Conservation (phyloP, 2,888 invertebrate species). For the Phrixothrix hirtus region DNA sequence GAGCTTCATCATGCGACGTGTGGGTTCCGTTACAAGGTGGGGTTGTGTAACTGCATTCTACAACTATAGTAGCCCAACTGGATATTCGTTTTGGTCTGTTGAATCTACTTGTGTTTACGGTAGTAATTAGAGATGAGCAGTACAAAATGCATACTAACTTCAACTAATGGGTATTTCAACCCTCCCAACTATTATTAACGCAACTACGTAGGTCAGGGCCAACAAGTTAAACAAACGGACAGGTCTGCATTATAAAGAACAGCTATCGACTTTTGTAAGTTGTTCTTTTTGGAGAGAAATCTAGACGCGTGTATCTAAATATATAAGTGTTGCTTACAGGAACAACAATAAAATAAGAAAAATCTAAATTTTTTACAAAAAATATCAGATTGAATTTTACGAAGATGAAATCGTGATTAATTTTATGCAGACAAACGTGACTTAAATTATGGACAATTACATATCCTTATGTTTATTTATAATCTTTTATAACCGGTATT, state of each 20-base stretch:
- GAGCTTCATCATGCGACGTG: constrained; percentile 22
- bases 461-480: too few species aligned
- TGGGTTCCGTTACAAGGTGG: constrained; percentile 30
- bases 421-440: too few species aligned
- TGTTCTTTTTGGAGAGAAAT: too few species aligned
- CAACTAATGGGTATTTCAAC: constrained; percentile 18
- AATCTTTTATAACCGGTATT: too few species aligned
- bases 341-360: too few species aligned
- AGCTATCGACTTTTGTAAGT: constrained; percentile 1
- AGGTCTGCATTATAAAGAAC: constrained; percentile 4
- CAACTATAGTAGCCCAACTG: constrained; percentile 18
- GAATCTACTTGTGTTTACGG: neutral
- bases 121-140: constrained; percentile 1
- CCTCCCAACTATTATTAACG: constrained; percentile 16
- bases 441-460: too few species aligned
- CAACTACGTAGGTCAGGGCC: constrained; percentile 28
- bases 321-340: too few species aligned
- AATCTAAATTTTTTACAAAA: too few species aligned
- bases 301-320: too few species aligned
- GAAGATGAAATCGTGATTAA: too few species aligned
- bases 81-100: neutral
- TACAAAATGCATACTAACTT: constrained; percentile 8
- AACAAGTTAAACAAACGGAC: constrained; percentile 16
- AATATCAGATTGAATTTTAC: too few species aligned
- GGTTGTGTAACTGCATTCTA: constrained; percentile 37